phyloP scores from a whole-genome alignment of 1,140 invertebrate species.

The Fopius arisanus region DNA sequence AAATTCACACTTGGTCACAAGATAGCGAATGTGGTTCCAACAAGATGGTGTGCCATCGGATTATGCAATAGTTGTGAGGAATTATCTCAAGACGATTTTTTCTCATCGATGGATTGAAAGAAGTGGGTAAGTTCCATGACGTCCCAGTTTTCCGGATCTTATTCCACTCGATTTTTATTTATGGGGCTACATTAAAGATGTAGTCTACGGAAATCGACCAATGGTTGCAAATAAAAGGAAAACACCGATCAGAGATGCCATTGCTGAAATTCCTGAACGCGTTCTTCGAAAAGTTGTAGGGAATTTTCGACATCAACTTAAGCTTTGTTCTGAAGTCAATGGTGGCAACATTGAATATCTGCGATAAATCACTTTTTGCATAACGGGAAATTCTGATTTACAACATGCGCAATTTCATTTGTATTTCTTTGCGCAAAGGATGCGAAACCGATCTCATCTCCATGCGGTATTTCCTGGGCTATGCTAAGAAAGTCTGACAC shows the following conservation, averaged over 20 bases:
- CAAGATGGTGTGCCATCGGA: constrained; percentile 57
- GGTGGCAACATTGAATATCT: neutral
- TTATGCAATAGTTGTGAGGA: constrained; percentile 41
- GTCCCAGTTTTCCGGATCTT: constrained; percentile 56
- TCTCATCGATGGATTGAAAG: constrained; percentile 57
- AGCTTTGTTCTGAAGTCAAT: neutral
- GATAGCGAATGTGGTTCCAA: constrained; percentile 44
- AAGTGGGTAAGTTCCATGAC: constrained; percentile 52
- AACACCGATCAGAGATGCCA: neutral
- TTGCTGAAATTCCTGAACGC: neutral
- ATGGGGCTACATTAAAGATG: constrained; percentile 38
- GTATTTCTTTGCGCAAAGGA: neutral
- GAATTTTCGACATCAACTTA: neutral
- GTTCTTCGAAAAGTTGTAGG: neutral
- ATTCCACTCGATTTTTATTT: constrained; percentile 57
- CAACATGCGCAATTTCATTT: neutral
- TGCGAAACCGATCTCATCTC: neutral
- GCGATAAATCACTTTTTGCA: neutral
- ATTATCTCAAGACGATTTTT: constrained; percentile 47
- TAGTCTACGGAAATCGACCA: neutral
- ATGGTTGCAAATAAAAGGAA: neutral
- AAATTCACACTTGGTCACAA: neutral
- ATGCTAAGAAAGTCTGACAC: neutral
- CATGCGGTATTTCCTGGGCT: neutral
- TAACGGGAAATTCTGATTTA: neutral